Percentiles rank a stretch among this genome's conserved stretches.
Conservation (phyloP, 2,113 vertebrate species). For the Danionella cerebrum region DNA sequence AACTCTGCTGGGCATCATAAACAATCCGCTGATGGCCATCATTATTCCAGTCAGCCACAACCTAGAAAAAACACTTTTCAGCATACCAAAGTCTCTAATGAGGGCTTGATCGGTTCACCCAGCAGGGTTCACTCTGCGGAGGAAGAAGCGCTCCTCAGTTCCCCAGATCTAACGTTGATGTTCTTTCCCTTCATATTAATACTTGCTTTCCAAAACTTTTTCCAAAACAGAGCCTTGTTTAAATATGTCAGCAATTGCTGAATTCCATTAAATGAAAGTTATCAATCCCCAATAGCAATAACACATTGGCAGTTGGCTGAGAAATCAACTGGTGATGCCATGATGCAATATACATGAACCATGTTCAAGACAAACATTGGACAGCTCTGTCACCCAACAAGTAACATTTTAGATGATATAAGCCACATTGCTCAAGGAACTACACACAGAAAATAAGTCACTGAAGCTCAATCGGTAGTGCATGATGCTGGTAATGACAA, state of each 20-base stretch:
- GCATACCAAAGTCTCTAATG: constrained; percentile 5
- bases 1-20: constrained; percentile 23
- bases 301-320: not conserved
- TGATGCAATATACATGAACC: not conserved
- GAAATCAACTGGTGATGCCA: not conserved
- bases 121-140: not conserved
- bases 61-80: not conserved
- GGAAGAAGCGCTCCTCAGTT: not conserved
- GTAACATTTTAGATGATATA: not conserved
- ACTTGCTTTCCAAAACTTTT: not conserved
- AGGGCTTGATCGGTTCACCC: not conserved
- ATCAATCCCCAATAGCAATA: not conserved
- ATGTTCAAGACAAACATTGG: not conserved
- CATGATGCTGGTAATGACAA: too few relatives aligned
- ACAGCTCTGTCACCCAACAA: not conserved
- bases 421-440: not conserved
- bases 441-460: too few relatives aligned
- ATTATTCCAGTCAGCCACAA: constrained; percentile 30
- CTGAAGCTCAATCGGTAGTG: too few relatives aligned
- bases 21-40: constrained; percentile 12
- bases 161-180: not conserved
- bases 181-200: not conserved
- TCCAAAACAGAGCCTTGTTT: not conserved
- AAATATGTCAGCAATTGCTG: not conserved
- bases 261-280: not conserved